Base-by-base conservation (phyloP, 1,140 invertebrate species). In the Cardiocondyla obscurior region DNA sequence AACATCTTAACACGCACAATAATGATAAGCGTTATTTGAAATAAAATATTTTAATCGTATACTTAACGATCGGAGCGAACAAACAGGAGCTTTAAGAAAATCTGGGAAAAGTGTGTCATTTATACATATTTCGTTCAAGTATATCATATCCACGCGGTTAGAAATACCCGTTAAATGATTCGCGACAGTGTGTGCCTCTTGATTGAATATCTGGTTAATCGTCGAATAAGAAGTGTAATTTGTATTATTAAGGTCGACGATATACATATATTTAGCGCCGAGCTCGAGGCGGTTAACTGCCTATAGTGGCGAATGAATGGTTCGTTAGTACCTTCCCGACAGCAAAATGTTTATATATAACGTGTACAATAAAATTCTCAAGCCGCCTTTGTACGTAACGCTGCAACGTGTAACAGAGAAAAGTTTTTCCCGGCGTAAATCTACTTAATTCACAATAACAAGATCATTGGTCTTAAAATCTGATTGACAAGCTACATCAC, bases 121-220 rank as follows among this genome's bases (percentile, higher is more conserved):
- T 22, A 2, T 10, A 22, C 16, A 2, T 10, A 22, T 28, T 22
- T 30, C 28, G 16, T 6, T 22, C 19, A n/a, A 10, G 28, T 51
- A 22, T 39, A 62, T 67, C 33, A 42, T 79, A 69, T 69, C 55
- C 1, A 69, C 30, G 36, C n/a, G 25, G 22, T n/a, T 30, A 6
- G 22, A 19, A 36, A 39, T 7, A 39, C 12, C 33, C 16, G 33
- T 69, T 79, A 69, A 67, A 79, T 53, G 46, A 79, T 42, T 79
- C 30, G 62, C 46, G 22, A 79, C 22, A 42, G 10, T 16, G 22
- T 12, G 14, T 10, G 10, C 25, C 0, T 4, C 8, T 6, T n/a
- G 62, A 79, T 79, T 39, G 33, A 53, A 76, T 46, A 67, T 69
- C 49, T 67, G 12, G 22, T 76, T 76, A 64, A 76, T 64, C 72